phyloP scores from a whole-genome alignment of 2,888 invertebrate genomes.

The Morpho helenor region DNA sequence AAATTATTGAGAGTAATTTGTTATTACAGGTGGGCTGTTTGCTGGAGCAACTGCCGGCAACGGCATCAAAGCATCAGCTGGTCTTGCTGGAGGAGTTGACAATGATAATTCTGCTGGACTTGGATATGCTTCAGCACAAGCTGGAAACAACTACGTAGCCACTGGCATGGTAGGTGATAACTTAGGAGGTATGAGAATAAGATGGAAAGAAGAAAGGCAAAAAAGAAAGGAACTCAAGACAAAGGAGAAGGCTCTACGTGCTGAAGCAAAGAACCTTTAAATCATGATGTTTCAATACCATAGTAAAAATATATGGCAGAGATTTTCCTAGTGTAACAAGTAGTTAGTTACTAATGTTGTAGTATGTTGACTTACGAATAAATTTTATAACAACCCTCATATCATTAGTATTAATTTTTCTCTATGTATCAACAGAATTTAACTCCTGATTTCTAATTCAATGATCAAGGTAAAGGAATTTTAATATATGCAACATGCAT shows the following conservation, averaged over 20 bases:
- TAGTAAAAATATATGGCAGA: background rate
- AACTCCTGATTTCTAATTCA: slow-evolving; percentile 10
- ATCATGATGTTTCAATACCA: background rate
- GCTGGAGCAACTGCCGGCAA: slow-evolving; percentile 81
- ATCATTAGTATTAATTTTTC: slow-evolving; percentile 11
- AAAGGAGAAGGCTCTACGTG: slow-evolving; percentile 20
- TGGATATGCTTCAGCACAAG: slow-evolving; percentile 61
- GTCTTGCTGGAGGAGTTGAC: slow-evolving; percentile 67
- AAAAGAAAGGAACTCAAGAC: slow-evolving; percentile 33
- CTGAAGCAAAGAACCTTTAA: slow-evolving; percentile 13
- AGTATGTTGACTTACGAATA: slow-evolving; percentile 7
- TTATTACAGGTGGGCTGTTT: slow-evolving; percentile 67
- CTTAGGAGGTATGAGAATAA: slow-evolving; percentile 36
- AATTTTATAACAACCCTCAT: slow-evolving; percentile 6
- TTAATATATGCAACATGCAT: slow-evolving; percentile 17
- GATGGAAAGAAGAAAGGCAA: slow-evolving; percentile 48
- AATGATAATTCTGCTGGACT: slow-evolving; percentile 55
- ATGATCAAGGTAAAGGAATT: slow-evolving; percentile 18
- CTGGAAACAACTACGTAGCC: slow-evolving; percentile 50
- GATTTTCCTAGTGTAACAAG: slow-evolving; percentile 8
- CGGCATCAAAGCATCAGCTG: slow-evolving; percentile 71
- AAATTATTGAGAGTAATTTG: background rate
- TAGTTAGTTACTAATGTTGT: slow-evolving; percentile 11
- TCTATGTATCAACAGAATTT: slow-evolving; percentile 13
- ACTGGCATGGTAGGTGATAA: slow-evolving; percentile 60